Evolutionary conservation across 92 coral and sea anemone genomes (phyloP).

Genomic region (Epizoanthus fatuus): DNA sequence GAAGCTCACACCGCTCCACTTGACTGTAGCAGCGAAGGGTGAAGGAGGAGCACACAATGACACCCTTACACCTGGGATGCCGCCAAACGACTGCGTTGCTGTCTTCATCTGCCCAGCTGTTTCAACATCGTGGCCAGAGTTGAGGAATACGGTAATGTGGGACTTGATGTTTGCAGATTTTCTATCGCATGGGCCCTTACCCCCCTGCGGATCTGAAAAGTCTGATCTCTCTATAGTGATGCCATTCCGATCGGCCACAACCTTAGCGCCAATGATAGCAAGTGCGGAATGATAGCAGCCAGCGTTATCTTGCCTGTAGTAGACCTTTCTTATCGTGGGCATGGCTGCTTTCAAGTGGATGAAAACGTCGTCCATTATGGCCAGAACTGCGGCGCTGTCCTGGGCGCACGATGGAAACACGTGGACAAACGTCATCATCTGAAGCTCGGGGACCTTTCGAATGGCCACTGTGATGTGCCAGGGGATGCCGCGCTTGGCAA

Average conservation of each 20-base stretch:
- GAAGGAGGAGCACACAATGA: conserved; percentile 3
- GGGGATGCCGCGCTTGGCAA: conserved; percentile 20
- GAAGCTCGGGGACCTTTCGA: too few relatives aligned
- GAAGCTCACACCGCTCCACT: conserved; percentile 5
- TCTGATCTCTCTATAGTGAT: background rate
- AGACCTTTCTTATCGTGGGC: background rate
- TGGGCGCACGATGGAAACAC: conserved; percentile 5
- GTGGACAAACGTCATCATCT: background rate
- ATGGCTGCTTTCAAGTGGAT: conserved; percentile 5
- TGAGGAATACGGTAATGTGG: background rate
- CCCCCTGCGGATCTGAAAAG: conserved; percentile 34
- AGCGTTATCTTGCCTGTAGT: conserved; percentile 12
- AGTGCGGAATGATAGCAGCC: conserved; percentile 29
- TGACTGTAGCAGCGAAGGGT: background rate
- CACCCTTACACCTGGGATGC: conserved; percentile 19
- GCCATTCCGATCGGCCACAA: conserved; percentile 3
- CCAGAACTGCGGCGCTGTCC: conserved; percentile 16
- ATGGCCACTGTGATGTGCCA: conserved; percentile 51
- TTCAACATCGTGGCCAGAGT: conserved; percentile 8
- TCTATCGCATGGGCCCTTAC: conserved; percentile 17
- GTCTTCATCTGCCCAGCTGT: conserved; percentile 23
- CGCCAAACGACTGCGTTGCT: conserved; percentile 3
- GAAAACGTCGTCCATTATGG: conserved; percentile 15
- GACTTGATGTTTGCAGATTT: conserved; percentile 19
- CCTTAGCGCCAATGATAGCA: conserved; percentile 2